Conservation (phyloP, 1,140 invertebrate genomes). For the Drosophila sturtevanti region DNA sequence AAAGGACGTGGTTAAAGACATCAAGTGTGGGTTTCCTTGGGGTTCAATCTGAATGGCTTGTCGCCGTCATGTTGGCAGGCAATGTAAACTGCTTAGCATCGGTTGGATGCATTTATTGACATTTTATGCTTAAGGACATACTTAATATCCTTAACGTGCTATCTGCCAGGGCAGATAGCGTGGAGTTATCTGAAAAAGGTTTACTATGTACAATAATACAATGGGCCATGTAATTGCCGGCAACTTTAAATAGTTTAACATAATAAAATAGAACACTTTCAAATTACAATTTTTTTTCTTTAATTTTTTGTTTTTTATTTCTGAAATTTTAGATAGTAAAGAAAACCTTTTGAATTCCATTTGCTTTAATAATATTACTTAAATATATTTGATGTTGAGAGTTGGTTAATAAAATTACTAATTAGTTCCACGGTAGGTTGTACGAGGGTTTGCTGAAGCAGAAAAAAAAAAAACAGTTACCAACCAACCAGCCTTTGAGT, state of each 20-base stretch:
- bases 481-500: constrained; percentile 28
- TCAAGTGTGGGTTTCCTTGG: neutral
- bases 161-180: constrained; percentile 3
- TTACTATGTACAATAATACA: neutral
- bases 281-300: too few relatives aligned
- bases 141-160: constrained; percentile 67
- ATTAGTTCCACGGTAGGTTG: constrained; percentile 25
- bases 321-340: too few relatives aligned
- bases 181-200: constrained; percentile 1
- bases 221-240: neutral
- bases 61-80: constrained; percentile 37
- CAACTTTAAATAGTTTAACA: neutral
- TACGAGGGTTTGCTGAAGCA: constrained; percentile 16
- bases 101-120: constrained; percentile 73
- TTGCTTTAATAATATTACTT: neutral
- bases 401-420: constrained; percentile 11
- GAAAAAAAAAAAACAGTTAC: constrained; percentile 43
- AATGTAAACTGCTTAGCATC: constrained; percentile 70
- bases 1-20: neutral
- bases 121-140: constrained; percentile 77
- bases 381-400: neutral
- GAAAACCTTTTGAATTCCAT: neutral
- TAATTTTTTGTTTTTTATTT: too few relatives aligned
- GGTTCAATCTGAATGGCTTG: constrained; percentile 37
- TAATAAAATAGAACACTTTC: too few relatives aligned